Evolutionary conservation across 2,797 vertebrate genomes (phyloP), one percentile per base, ranked within the genome.

Genomic region (Acrocephalus scirpaceus): DNA sequence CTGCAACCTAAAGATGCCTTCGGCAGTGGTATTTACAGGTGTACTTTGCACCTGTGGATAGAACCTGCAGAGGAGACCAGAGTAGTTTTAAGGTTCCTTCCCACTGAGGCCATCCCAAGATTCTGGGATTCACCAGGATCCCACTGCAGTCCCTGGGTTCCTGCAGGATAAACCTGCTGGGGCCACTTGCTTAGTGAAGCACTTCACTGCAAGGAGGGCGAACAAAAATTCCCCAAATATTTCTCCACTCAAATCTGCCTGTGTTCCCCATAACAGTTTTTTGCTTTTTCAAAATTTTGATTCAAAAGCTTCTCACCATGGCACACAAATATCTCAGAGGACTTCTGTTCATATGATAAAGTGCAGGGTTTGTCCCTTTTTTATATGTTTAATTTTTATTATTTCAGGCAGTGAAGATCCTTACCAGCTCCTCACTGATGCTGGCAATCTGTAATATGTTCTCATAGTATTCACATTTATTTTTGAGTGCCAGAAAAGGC

Each of bases 31-130:
- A 23, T 21, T 58, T 44, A 38, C 26, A 40, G 70, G 51, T 13
- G 70, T 13, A 2, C 29, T 5, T 3, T 13, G n/a, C 45, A 36
- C 7, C 23, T 0, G 0, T 14, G 64, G 64, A 4, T 9, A 50
- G 42, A 64, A 57, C 10, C 20, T 17, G 36, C 13, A 60, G 56
- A n/a, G 20, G n/a, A 45, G 10, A 65, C 14, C 29, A 25, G 21
- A 30, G 18, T 11, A 48, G 8, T 29, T 62, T 23, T 15, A 18
- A 38, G 32, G 11, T 44, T 32, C 9, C 27, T 44, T 70, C 36
- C 36, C 67, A 50, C 8, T 0, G 3, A 70, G 8, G 4, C 13
- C 56, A 57, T 25, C 21, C 44, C 38, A 25, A 19, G 14, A 44
- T 27, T 50, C 32, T 51, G 44, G 25, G 36, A 20, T 23, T 30